A percentile compares a stretch with the other conserved stretches of the same genome.
phyloP scores from a whole-genome alignment of 2,113 vertebrate species.

The Pedionomus torquatus region DNA sequence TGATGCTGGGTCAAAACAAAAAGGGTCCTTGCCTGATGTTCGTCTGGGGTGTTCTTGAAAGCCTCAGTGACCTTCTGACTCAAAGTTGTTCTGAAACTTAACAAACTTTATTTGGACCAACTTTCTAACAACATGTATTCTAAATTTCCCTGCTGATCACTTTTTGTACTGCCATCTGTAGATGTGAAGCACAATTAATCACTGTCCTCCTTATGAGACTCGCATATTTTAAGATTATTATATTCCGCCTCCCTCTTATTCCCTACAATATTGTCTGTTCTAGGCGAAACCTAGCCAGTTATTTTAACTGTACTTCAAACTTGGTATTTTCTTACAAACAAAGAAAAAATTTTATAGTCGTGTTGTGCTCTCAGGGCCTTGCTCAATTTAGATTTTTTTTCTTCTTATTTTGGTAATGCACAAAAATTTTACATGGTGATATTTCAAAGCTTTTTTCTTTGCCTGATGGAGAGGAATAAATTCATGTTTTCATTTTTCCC shows the following conservation, averaged over 20 bases:
- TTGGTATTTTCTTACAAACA: neutral
- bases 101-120: constrained; percentile 32
- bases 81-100: neutral
- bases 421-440: neutral
- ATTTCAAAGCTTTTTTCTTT: neutral
- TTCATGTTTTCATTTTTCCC: neutral
- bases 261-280: neutral
- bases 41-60: neutral
- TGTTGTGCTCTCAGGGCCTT: neutral
- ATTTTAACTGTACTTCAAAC: neutral
- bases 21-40: neutral
- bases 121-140: constrained; percentile 45
- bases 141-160: constrained; percentile 56
- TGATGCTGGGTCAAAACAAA: neutral
- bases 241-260: neutral
- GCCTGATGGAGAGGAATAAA: neutral
- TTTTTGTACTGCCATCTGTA: constrained; percentile 60
- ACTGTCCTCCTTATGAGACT: constrained; percentile 46
- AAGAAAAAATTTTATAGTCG: neutral
- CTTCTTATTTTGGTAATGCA: neutral
- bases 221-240: neutral
- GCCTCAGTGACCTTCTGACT: neutral
- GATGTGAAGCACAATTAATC: constrained; percentile 47
- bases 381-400: neutral
- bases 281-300: neutral